Evolutionary conservation across 2,113 vertebrate species (phyloP).

Genomic region (Scophthalmus maximus): DNA sequence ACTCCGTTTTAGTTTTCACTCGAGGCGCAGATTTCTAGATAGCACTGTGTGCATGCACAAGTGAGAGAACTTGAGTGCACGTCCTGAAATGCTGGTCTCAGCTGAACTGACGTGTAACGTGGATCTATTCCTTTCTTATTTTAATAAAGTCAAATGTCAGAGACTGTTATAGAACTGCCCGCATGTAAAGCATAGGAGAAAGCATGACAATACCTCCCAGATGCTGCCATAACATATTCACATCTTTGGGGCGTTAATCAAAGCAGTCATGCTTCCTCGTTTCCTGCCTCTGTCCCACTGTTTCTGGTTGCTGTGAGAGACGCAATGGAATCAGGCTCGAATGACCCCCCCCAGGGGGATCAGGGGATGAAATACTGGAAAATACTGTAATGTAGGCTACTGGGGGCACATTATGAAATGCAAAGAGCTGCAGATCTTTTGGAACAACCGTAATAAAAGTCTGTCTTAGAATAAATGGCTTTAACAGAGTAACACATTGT

Average conservation of each 20-base stretch:
- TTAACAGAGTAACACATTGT: conserved; percentile 18
- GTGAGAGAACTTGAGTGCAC: not conserved
- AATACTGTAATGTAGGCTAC: conserved; percentile 19
- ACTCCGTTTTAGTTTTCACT: not conserved
- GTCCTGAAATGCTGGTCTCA: no score
- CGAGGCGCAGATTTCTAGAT: conserved; percentile 2
- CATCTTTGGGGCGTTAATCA: conserved; percentile 31
- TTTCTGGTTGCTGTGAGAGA: conserved; percentile 36
- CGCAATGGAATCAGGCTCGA: conserved; percentile 47
- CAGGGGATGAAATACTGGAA: conserved; percentile 35
- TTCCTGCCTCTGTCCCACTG: conserved; percentile 10
- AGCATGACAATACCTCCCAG: conserved; percentile 7
- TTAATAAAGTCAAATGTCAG: not conserved
- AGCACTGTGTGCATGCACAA: not conserved
- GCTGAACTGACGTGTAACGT: not conserved
- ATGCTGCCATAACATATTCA: conserved; percentile 8
- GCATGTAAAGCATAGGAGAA: not conserved
- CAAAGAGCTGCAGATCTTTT: conserved; percentile 26
- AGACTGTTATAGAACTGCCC: not conserved
- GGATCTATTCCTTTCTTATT: not conserved
- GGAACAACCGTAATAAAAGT: conserved; percentile 24
- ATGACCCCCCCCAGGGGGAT: conserved; percentile 50
- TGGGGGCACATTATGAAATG: conserved; percentile 28
- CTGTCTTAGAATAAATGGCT: conserved; percentile 7
- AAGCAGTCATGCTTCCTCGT: conserved; percentile 8